Base-by-base conservation (phyloP, 2,113 vertebrate species). In the Todiramphus chloris region DNA sequence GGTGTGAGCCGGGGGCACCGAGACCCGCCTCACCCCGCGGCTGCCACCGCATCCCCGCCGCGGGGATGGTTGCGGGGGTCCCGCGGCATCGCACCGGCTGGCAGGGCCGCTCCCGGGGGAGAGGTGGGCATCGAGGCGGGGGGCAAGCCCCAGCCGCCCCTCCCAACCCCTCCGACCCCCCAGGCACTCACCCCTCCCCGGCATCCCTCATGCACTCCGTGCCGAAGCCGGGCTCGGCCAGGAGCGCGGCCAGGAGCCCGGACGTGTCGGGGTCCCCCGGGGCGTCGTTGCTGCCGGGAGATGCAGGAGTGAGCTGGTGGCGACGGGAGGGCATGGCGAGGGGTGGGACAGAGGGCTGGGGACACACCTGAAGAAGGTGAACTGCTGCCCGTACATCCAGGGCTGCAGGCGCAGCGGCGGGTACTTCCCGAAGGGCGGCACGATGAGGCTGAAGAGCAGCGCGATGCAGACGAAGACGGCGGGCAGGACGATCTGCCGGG, bases 311-410 rank as follows among this genome's bases (percentile, higher is more conserved):
- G 87, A 87, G 60, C 21, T 1, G 30, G 35, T 0, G 30, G 33
- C 43, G 5, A 5, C 1, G 1, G 5, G 4, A 13, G 41, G 13
- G 5, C 15, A 6, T 4, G 33, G 30, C 6, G 24, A 11, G 50
- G 24, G 35, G 31, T 3, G 21, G 48, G n/a, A 12, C 62, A 8
- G 5, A 33, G 25, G 20, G 55, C 6, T 11, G 72, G 25, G 27
- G 13, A 24, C 87, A 1, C 94, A 99, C 99, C 99, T 99, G 97
- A 99, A 98, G 94, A 99, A 99, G 64, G 98, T 99, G 94, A 98
- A 98, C 96, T 99, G 99, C 11, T 98, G 91, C 13, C 98, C 98
- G 0, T 99, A 99, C 98, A 99, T 98, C 97, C 97, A 97, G 5
- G 99, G 99, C 75, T 98, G 98, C 18, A 99, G 98, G 72, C 87